These are phyloP conservation scores for Rhimphoctona megacephalus DNA, from an alignment of 2,888 invertebrate species.

Conservation along the genomic window DNA sequence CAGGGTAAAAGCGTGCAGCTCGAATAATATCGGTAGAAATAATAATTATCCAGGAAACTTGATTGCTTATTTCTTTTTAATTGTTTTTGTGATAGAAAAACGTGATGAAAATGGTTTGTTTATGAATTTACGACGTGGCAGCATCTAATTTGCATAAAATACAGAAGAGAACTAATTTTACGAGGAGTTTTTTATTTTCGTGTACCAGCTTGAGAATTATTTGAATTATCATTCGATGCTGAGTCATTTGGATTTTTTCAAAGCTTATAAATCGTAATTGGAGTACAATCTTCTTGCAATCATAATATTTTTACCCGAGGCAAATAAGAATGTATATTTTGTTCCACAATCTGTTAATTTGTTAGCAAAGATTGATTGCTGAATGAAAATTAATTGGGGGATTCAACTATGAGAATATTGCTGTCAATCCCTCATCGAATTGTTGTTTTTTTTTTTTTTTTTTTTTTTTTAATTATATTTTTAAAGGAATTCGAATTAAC, in stretches of 20 bases:
- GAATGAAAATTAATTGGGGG: conserved; percentile 38
- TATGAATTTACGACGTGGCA: too few species aligned
- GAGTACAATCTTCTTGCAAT: neutral
- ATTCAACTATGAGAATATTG: conserved; percentile 22
- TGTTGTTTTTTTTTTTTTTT: conserved; percentile 1
- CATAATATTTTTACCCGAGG: neutral
- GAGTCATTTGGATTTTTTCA: neutral
- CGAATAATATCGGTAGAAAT: neutral
- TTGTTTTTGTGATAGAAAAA: neutral
- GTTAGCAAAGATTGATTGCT: conserved; percentile 17
- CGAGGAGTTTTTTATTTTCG: too few species aligned
- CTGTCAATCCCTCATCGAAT: conserved; percentile 21
- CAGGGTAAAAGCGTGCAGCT: neutral
- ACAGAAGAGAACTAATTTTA: too few species aligned
- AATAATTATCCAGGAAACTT: conserved; percentile 11
- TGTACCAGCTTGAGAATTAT: neutral
- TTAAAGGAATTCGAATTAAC: conserved; percentile 29
- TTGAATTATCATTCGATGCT: neutral
- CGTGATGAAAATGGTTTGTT: neutral
- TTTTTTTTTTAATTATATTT: neutral
- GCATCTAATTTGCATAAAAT: too few species aligned
- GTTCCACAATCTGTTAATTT: neutral
- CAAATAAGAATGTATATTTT: neutral
- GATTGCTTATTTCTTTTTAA: conserved; percentile 15
- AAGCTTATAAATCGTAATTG: neutral